phyloP scores from a whole-genome alignment of 2,797 vertebrate genomes.

The Eutrigla gurnardus region DNA sequence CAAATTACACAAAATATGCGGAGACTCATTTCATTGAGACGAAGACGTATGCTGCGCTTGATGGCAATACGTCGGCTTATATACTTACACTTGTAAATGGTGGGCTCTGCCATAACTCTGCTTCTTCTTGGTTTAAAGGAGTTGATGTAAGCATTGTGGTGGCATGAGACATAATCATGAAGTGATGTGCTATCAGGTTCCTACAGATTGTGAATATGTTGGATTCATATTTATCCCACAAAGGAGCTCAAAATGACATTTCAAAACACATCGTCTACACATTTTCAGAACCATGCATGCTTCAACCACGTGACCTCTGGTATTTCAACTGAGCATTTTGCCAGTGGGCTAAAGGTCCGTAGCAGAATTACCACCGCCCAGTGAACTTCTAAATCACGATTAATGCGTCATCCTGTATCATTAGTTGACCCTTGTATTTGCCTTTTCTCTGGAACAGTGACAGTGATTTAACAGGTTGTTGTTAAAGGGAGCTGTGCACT shows the following conservation, averaged over 20 bases:
- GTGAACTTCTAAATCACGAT: conserved; percentile 1
- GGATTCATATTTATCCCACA: neutral
- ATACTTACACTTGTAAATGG: neutral
- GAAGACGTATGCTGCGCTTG: too few species aligned
- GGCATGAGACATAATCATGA: neutral
- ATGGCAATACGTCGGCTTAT: neutral
- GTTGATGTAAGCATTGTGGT: neutral
- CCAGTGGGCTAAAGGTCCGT: conserved; percentile 17
- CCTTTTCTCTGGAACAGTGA: conserved; percentile 1
- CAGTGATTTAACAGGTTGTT: conserved; percentile 4
- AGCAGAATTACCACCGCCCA: conserved; percentile 13
- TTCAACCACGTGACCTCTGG: neutral
- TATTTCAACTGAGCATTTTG: conserved; percentile 14
- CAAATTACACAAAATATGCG: too few species aligned
- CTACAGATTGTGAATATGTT: neutral
- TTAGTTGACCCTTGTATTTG: conserved; percentile 14
- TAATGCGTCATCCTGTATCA: neutral
- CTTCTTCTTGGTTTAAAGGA: neutral
- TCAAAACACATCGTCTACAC: conserved; percentile 4
- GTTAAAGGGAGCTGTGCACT: conserved; percentile 10
- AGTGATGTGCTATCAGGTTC: neutral
- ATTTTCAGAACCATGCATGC: neutral
- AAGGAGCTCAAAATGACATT: conserved; percentile 5
- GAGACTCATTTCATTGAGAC: too few species aligned
- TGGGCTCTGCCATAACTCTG: too few species aligned